Conservation (phyloP, 2,113 vertebrate species). For the Eclectus roratus region DNA sequence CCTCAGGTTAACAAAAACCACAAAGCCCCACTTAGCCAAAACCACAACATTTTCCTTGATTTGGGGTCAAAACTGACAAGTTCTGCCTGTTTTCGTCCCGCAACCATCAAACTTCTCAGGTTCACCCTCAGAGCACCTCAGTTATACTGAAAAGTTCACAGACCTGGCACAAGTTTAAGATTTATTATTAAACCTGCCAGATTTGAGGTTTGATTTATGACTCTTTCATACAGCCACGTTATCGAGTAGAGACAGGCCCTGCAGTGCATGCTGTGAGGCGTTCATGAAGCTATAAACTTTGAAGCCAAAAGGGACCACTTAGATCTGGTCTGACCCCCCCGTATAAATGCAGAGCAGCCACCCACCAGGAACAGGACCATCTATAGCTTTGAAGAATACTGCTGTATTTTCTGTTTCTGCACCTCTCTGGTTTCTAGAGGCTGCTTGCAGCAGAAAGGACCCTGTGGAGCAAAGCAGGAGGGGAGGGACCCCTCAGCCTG, state of each 20-base stretch:
- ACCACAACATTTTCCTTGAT: conserved; percentile 60
- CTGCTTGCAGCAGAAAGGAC: background rate
- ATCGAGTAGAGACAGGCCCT: conserved; percentile 51
- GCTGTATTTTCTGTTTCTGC: background rate
- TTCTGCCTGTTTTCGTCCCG: conserved; percentile 58
- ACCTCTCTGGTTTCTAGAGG: background rate
- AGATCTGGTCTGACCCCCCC: background rate
- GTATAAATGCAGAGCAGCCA: background rate
- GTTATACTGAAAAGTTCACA: conserved; percentile 42
- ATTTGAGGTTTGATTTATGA: conserved; percentile 63
- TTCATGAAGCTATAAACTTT: background rate
- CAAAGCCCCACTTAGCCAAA: conserved; percentile 58
- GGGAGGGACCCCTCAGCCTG: accelerated
- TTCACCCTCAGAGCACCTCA: conserved; percentile 46
- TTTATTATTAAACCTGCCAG: conserved; percentile 66
- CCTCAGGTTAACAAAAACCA: conserved; percentile 59
- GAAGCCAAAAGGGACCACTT: conserved; percentile 37
- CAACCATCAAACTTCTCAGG: conserved; percentile 44
- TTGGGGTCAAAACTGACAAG: conserved; percentile 65
- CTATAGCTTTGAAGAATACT: background rate
- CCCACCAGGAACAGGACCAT: background rate
- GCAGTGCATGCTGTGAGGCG: conserved; percentile 14
- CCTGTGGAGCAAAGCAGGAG: background rate
- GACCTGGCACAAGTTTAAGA: conserved; percentile 47
- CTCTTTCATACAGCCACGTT: background rate